Evolutionary conservation across 2,113 vertebrate species (phyloP).

Genomic region (Ailurus styani): DNA sequence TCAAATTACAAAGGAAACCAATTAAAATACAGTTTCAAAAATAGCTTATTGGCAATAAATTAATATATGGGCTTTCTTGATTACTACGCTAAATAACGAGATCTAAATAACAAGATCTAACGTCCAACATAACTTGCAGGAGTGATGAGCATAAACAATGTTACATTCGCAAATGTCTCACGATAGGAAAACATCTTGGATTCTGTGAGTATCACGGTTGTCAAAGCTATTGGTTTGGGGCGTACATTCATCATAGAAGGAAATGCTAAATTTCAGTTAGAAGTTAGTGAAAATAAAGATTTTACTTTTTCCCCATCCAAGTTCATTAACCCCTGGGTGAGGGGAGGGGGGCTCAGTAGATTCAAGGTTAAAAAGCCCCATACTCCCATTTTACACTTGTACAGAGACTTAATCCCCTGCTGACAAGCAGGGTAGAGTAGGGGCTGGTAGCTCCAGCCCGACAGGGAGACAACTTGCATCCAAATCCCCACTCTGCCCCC

Average conservation of each 20-base stretch:
- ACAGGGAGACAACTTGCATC: neutral
- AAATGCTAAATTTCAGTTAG: neutral
- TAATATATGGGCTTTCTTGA: neutral
- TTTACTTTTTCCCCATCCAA: neutral
- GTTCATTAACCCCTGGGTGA: neutral
- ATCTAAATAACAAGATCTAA: neutral
- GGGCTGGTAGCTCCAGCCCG: neutral
- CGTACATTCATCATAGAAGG: neutral
- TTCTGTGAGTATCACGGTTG: neutral
- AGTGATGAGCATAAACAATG: neutral
- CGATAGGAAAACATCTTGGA: neutral
- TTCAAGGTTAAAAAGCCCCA: neutral
- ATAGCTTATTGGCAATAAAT: neutral
- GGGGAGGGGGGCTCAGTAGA: neutral
- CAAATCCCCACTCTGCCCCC: too few relatives aligned
- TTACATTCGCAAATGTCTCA: neutral
- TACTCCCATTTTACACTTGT: neutral
- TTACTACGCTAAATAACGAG: neutral
- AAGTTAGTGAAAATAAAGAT: neutral
- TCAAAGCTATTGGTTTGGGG: neutral
- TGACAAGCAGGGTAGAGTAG: neutral
- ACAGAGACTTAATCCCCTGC: neutral
- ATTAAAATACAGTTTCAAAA: neutral
- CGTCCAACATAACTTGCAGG: neutral
- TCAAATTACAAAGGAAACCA: neutral